These are phyloP conservation scores for Opisthograptis luteolata DNA, from an alignment of 2,888 invertebrate species.

Conservation along the genomic window DNA sequence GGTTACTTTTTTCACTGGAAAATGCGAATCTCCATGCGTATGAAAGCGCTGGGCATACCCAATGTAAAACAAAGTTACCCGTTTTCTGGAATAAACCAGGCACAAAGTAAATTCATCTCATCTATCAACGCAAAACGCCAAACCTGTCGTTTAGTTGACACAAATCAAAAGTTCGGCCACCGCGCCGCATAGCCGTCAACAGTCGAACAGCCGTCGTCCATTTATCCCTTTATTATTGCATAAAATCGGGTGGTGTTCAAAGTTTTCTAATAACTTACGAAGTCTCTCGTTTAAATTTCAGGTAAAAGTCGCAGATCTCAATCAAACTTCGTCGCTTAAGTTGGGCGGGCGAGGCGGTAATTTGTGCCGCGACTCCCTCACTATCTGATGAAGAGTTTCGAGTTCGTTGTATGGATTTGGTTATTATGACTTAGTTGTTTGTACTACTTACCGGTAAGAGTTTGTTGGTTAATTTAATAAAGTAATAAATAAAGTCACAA, in stretches of 20 bases:
- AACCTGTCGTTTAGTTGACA: slow-evolving; percentile 20
- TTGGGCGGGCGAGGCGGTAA: slow-evolving; percentile 60
- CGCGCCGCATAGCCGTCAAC: slow-evolving; percentile 43
- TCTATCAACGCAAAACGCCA: slow-evolving; percentile 1
- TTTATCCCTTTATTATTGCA: slow-evolving; percentile 67
- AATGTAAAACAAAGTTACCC: no score
- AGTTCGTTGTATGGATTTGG: no score
- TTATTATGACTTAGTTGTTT: no score
- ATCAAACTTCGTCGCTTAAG: slow-evolving; percentile 70
- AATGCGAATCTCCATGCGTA: no score
- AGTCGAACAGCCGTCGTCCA: slow-evolving; percentile 32
- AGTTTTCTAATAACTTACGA: slow-evolving; percentile 69
- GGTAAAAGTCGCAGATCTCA: slow-evolving; percentile 66
- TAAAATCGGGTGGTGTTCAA: slow-evolving; percentile 52
- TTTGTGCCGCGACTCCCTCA: slow-evolving; percentile 48
- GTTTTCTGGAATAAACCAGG: neutral
- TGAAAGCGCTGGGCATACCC: no score
- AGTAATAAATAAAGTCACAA: no score
- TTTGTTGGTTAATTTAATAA: no score
- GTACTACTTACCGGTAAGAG: no score
- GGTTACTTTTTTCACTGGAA: no score
- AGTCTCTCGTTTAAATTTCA: slow-evolving; percentile 67
- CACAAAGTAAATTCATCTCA: neutral
- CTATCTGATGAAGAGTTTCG: slow-evolving; percentile 1
- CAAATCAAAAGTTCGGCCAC: slow-evolving; percentile 19